Evolutionary conservation across 2,797 vertebrate genomes (phyloP).

Genomic region (Pagetopsis macropterus): DNA sequence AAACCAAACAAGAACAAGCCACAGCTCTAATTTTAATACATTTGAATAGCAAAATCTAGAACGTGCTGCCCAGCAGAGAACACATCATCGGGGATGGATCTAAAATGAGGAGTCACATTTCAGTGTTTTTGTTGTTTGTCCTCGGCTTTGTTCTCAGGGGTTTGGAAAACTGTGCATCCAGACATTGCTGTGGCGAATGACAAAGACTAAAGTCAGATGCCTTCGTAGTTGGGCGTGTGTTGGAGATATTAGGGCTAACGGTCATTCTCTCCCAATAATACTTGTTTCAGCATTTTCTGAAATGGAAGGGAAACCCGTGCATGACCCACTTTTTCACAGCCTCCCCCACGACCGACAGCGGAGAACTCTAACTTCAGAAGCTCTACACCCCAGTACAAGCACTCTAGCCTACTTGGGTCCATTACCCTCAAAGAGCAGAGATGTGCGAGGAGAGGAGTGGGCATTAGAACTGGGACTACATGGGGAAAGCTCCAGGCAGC

Average conservation of each 20-base stretch:
- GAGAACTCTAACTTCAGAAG: conserved; percentile 48
- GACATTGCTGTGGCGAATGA: neutral
- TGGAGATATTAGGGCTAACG: conserved; percentile 15
- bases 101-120: conserved; percentile 15
- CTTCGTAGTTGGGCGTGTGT: neutral
- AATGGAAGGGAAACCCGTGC: conserved; percentile 7
- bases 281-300: conserved; percentile 13
- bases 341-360: conserved; percentile 15
- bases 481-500: conserved; percentile 27
- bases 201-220: conserved; percentile 26
- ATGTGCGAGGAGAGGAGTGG: conserved; percentile 12
- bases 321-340: conserved; percentile 46
- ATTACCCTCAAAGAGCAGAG: conserved; percentile 33
- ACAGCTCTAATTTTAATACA: conserved; percentile 45
- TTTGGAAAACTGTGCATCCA: conserved; percentile 19
- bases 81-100: conserved; percentile 30
- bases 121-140: neutral
- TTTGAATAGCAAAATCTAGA: conserved; percentile 62
- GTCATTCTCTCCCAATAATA: conserved; percentile 1
- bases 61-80: conserved; percentile 25
- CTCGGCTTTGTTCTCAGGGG: neutral
- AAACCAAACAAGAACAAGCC: conserved; percentile 23
- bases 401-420: conserved; percentile 20
- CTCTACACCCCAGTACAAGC: conserved; percentile 29
- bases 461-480: conserved; percentile 28